Evolutionary conservation across 2,113 vertebrate species (phyloP).

Genomic region (Cottus gobio): DNA sequence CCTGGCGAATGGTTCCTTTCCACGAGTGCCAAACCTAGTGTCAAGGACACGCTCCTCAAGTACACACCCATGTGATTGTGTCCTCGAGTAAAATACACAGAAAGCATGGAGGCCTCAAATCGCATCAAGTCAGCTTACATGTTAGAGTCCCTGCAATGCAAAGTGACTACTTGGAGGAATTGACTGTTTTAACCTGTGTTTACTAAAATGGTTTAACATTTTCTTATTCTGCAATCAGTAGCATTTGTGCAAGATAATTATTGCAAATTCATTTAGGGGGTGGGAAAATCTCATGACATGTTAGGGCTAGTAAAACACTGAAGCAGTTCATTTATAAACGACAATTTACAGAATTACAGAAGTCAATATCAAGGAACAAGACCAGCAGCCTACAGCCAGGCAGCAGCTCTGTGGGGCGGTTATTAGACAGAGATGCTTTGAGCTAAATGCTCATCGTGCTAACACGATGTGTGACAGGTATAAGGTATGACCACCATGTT

Average conservation of each 20-base stretch:
- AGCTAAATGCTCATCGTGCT: background rate
- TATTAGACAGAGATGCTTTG: background rate
- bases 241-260: background rate
- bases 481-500: background rate
- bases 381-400: background rate
- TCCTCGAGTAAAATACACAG: slow-evolving; percentile 27
- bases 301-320: background rate
- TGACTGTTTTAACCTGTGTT: too few relatives aligned
- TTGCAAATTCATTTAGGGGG: background rate
- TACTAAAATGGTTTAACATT: background rate
- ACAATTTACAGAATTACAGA: background rate
- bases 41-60: slow-evolving; percentile 44
- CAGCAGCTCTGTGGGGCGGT: background rate
- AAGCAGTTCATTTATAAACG: background rate
- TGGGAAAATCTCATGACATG: background rate
- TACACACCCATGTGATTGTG: slow-evolving; percentile 18
- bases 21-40: background rate
- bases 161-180: background rate
- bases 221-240: background rate
- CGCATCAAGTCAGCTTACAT: slow-evolving; percentile 24
- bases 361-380: too few relatives aligned
- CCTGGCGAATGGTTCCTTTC: background rate
- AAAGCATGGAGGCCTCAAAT: slow-evolving; percentile 19
- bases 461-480: background rate
- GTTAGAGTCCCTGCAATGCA: background rate